These are phyloP conservation scores for Epistrophe grossulariae DNA, from an alignment of 2,888 invertebrate genomes.

Conservation along the genomic window DNA sequence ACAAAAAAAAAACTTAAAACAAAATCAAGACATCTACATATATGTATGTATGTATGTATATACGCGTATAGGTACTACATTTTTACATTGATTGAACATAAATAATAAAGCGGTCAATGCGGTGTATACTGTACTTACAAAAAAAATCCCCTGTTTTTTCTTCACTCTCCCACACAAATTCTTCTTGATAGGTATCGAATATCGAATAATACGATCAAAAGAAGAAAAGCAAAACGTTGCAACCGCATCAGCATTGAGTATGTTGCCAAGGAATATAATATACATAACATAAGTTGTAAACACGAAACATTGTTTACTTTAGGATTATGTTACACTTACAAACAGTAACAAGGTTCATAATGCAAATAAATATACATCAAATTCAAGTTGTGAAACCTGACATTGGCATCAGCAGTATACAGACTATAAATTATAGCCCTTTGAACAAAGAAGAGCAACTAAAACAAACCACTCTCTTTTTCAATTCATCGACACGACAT, in stretches of 20 bases:
- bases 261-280: slow-evolving; percentile 27
- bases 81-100: slow-evolving; percentile 25
- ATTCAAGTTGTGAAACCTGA: slow-evolving; percentile 34
- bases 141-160: slow-evolving; percentile 24
- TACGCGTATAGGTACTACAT: not conserved
- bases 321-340: slow-evolving; percentile 68
- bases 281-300: slow-evolving; percentile 28
- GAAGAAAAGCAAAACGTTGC: slow-evolving; percentile 66
- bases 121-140: slow-evolving; percentile 11
- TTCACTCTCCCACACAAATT: not conserved
- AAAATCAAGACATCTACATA: slow-evolving; percentile 1
- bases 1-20: not conserved
- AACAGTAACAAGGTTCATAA: slow-evolving; percentile 38
- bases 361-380: slow-evolving; percentile 18
- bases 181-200: slow-evolving; percentile 35
- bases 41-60: too few relatives aligned
- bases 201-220: slow-evolving; percentile 54
- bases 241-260: slow-evolving; percentile 35
- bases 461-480: slow-evolving; percentile 9
- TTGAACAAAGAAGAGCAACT: not conserved
- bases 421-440: not conserved
- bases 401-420: slow-evolving; percentile 3
- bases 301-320: slow-evolving; percentile 41
- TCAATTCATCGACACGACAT: not conserved
- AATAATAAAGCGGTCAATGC: slow-evolving; percentile 33